Evolutionary conservation across 2,888 invertebrate genomes (phyloP).

Genomic region (Steinernema hermaphroditum): DNA sequence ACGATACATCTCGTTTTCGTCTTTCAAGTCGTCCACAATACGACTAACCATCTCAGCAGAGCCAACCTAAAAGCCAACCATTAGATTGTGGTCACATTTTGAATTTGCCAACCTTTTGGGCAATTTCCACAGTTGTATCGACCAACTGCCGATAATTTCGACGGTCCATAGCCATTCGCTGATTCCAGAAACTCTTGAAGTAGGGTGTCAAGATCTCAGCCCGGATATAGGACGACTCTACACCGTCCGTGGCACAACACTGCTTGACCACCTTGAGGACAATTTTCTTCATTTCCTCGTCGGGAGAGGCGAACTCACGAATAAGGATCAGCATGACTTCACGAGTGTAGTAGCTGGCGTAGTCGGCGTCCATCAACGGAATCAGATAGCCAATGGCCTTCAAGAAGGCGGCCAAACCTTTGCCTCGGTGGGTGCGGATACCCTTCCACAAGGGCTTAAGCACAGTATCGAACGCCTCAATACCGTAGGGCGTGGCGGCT

Average conservation of each 20-base stretch:
- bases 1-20: constrained; percentile 97
- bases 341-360: constrained; percentile 97
- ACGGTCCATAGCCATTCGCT: constrained; percentile 96
- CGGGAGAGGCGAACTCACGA: constrained; percentile 98
- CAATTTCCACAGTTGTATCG: constrained; percentile 99
- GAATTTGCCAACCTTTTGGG: constrained; percentile 90
- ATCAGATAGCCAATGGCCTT: constrained; percentile 99
- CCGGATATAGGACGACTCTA: constrained; percentile 97
- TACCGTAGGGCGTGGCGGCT: constrained; percentile 99
- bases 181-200: constrained; percentile 90
- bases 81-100: no score
- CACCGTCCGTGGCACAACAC: constrained; percentile 99
- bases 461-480: constrained; percentile 98
- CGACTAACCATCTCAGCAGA: constrained; percentile 95
- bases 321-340: constrained; percentile 99
- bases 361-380: constrained; percentile 95
- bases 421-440: constrained; percentile 80
- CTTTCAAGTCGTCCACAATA: constrained; percentile 97
- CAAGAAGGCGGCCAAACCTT: constrained; percentile 96
- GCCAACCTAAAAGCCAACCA: no score
- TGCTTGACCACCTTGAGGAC: constrained; percentile 99
- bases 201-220: constrained; percentile 79
- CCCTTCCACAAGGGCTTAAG: constrained; percentile 99
- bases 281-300: constrained; percentile 99
- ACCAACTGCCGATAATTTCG: constrained; percentile 85